A percentile compares a stretch with the other conserved stretches of the same genome.
Conservation (phyloP, 1,140 invertebrate genomes). For the Archegozetes longisetosus region DNA sequence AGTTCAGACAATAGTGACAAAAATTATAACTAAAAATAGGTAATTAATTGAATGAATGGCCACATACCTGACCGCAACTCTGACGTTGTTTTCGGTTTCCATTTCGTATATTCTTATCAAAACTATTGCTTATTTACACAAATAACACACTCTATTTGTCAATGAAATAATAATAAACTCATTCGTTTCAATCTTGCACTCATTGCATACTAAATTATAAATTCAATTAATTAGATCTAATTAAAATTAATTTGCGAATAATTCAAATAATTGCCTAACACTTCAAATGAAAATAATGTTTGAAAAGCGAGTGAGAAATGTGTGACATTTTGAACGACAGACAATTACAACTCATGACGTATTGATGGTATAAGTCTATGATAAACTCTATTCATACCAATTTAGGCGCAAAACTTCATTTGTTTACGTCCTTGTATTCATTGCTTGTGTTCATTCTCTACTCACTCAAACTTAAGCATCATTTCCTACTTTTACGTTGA, state of each 20-base stretch:
- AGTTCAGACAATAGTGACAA: neutral
- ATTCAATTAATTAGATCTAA: neutral
- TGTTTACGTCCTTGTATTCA: too few relatives aligned
- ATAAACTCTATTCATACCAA: too few relatives aligned
- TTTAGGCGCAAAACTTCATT: too few relatives aligned
- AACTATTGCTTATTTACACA: neutral
- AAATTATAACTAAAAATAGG: neutral
- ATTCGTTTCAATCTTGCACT: neutral
- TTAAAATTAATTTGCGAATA: neutral
- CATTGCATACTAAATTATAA: neutral
- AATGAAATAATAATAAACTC: neutral
- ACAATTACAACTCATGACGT: too few relatives aligned
- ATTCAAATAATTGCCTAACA: neutral
- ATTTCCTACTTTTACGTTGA: too few relatives aligned
- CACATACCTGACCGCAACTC: conserved; percentile 11
- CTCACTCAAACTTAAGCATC: too few relatives aligned
- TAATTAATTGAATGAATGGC: neutral
- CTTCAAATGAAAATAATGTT: too few relatives aligned
- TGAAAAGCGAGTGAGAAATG: too few relatives aligned
- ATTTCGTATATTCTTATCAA: neutral
- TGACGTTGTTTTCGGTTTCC: conserved; percentile 9
- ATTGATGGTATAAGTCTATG: too few relatives aligned
- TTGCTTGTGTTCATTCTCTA: too few relatives aligned
- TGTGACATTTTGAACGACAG: too few relatives aligned
- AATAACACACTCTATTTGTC: neutral